phyloP scores from a whole-genome alignment of 1,140 invertebrate genomes.

The Manduca sexta region DNA sequence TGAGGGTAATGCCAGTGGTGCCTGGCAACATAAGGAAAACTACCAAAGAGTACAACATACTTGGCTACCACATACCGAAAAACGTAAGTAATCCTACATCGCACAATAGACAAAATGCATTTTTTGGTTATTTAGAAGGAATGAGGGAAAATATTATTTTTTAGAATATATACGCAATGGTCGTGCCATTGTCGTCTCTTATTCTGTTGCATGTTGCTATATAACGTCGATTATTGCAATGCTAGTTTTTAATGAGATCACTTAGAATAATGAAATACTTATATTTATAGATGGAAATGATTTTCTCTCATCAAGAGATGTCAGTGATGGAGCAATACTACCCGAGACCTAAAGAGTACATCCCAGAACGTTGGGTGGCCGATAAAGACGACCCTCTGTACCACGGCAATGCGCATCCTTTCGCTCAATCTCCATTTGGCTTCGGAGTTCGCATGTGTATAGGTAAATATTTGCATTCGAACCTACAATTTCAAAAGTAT shows the following conservation, averaged over 20 bases:
- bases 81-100: too few species aligned
- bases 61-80: slow-evolving; percentile 76
- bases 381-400: slow-evolving; percentile 52
- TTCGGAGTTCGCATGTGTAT: slow-evolving; percentile 76
- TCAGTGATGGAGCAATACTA: slow-evolving; percentile 69
- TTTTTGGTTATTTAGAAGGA: too few species aligned
- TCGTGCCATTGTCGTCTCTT: too few species aligned
- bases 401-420: slow-evolving; percentile 71
- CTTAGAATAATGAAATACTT: too few species aligned
- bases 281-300: slow-evolving; percentile 31
- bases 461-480: slow-evolving; percentile 31
- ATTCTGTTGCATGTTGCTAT: too few species aligned
- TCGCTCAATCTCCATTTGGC: slow-evolving; percentile 76
- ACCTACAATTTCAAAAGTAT: too few species aligned
- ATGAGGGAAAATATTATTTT: too few species aligned
- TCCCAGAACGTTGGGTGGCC: slow-evolving; percentile 76
- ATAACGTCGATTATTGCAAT: too few species aligned
- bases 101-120: too few species aligned
- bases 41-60: slow-evolving; percentile 72
- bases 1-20: slow-evolving; percentile 73
- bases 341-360: slow-evolving; percentile 67
- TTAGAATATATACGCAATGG: too few species aligned
- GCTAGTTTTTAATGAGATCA: too few species aligned
- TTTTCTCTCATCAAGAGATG: slow-evolving; percentile 56
- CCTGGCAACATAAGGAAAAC: slow-evolving; percentile 68